phyloP scores from a whole-genome alignment of 2,113 vertebrate genomes.

The Procavia capensis region DNA sequence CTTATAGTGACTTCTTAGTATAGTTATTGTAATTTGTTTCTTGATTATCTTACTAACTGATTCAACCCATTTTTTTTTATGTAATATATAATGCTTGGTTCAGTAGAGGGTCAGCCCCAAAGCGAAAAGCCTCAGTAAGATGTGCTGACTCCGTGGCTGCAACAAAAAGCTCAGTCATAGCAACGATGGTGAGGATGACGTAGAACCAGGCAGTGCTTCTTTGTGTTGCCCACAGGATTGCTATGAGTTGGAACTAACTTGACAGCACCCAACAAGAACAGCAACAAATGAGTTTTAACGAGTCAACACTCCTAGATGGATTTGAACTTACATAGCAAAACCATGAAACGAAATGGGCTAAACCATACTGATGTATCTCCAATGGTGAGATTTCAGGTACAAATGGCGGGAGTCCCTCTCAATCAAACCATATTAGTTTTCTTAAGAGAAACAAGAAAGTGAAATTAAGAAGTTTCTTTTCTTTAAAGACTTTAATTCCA shows the following conservation, averaged over 20 bases:
- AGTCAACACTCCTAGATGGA: neutral
- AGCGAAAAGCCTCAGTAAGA: too few species aligned
- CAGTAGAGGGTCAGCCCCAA: too few species aligned
- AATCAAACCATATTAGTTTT: neutral
- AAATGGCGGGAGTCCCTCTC: neutral
- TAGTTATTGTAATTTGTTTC: neutral
- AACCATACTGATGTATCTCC: neutral
- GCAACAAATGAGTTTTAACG: neutral
- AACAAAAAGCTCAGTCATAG: too few species aligned
- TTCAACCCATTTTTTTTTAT: neutral
- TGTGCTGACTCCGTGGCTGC: too few species aligned
- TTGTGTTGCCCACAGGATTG: too few species aligned
- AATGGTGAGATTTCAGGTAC: neutral
- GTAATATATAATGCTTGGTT: neutral
- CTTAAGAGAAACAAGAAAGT: constrained; percentile 10
- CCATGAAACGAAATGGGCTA: neutral
- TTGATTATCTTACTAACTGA: neutral
- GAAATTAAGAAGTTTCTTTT: constrained; percentile 26
- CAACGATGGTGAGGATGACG: too few species aligned
- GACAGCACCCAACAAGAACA: too few species aligned
- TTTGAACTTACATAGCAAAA: constrained; percentile 31
- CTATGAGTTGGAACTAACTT: too few species aligned
- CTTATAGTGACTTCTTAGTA: neutral
- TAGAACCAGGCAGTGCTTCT: too few species aligned
- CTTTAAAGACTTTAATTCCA: constrained; percentile 21